Conservation (phyloP, 2,888 invertebrate genomes). For the Zaprionus bogoriensis region DNA sequence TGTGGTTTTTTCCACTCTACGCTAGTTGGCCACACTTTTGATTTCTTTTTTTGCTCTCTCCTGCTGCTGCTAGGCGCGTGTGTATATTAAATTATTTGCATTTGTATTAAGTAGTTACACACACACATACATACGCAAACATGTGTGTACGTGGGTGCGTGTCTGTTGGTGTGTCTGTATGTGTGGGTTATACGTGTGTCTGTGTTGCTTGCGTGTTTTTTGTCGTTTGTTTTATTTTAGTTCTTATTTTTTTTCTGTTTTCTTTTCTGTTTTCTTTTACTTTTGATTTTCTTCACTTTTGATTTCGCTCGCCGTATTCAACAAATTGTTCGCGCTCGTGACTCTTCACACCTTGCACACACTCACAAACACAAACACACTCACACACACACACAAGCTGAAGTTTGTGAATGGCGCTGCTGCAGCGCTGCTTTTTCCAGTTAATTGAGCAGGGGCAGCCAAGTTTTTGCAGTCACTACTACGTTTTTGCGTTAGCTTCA, state of each 20-base stretch:
- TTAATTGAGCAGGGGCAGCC: constrained; percentile 66
- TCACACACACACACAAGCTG: constrained; percentile 14
- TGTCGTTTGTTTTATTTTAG: not conserved
- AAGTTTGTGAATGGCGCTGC: constrained; percentile 17
- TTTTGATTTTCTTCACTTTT: constrained; percentile 63
- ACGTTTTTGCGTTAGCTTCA: constrained; percentile 24
- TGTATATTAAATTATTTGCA: constrained; percentile 57
- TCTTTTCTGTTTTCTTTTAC: not conserved
- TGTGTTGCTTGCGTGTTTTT: too few relatives aligned
- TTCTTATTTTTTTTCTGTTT: not conserved
- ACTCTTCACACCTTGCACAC: constrained; percentile 24
- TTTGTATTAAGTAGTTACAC: constrained; percentile 49
- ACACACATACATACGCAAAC: constrained; percentile 6
- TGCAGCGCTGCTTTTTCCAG: constrained; percentile 49
- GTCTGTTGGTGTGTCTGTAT: constrained; percentile 5
- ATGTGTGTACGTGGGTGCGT: not conserved
- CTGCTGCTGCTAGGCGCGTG: constrained; percentile 21
- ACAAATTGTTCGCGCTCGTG: constrained; percentile 69
- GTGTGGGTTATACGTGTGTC: constrained; percentile 1
- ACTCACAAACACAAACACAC: not conserved
- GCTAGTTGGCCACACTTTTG: constrained; percentile 51
- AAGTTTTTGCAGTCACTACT: constrained; percentile 17
- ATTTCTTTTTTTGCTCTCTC: constrained; percentile 11
- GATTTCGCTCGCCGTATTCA: constrained; percentile 63
- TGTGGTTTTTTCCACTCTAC: constrained; percentile 46